phyloP scores from a whole-genome alignment of 2,113 vertebrate species.

The Hippocampus barbouri region DNA sequence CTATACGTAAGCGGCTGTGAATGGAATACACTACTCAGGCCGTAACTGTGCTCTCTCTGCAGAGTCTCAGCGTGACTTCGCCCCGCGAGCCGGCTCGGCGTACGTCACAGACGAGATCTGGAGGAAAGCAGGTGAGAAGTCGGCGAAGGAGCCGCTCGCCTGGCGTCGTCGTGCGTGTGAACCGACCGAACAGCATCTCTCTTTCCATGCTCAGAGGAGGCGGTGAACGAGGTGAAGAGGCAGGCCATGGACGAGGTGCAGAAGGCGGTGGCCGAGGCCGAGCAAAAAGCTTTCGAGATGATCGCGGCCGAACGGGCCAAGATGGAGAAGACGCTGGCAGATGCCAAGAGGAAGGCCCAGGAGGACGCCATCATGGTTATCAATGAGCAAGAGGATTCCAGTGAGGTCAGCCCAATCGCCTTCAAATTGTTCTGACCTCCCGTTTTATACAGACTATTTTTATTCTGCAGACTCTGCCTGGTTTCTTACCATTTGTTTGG shows the following conservation, averaged over 20 bases:
- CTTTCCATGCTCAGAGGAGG: conserved; percentile 80
- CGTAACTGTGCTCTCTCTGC: conserved; percentile 17
- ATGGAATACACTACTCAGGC: not conserved
- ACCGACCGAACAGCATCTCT: not conserved
- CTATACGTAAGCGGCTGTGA: not conserved
- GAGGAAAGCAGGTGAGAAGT: conserved; percentile 91
- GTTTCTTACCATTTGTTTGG: not conserved
- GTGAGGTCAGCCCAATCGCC: conserved; percentile 75
- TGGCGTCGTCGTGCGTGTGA: too few relatives aligned
- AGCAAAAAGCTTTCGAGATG: conserved; percentile 99
- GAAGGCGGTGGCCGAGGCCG: conserved; percentile 93
- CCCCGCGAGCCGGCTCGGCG: conserved; percentile 80
- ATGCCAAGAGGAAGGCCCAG: conserved; percentile 90
- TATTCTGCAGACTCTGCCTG: not conserved
- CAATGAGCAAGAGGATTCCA: conserved; percentile 97
- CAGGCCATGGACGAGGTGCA: conserved; percentile 99
- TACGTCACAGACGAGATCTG: conserved; percentile 98
- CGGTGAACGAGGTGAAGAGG: conserved; percentile 97
- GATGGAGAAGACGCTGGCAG: conserved; percentile 95
- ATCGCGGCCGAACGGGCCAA: conserved; percentile 90
- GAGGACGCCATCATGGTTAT: conserved; percentile 95
- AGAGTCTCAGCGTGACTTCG: conserved; percentile 91
- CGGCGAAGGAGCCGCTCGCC: too few relatives aligned
- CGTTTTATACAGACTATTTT: not conserved
- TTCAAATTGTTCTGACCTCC: not conserved